Evolutionary conservation across 2,888 invertebrate species (phyloP), one percentile per base, ranked within the genome.

Genomic region (Euproctis similis): DNA sequence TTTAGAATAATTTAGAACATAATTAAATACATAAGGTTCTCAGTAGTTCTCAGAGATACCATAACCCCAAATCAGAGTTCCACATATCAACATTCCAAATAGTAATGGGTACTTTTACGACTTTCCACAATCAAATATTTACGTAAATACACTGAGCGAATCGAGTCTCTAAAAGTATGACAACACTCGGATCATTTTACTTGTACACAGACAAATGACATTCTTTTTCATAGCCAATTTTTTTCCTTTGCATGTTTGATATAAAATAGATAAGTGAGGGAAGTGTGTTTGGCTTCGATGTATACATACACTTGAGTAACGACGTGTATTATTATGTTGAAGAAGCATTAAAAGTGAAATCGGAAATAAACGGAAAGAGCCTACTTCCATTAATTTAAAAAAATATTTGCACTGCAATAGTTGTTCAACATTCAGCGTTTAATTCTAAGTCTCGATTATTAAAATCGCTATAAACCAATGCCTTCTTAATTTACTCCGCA

Each of bases 151-250:
- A 65, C 54, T 57, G 50, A 58, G 53, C 61, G 58, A 70, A 58
- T 65, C 61, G 39, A 46, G 46, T 56, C 60, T 61, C 59, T 57
- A 55, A 47, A 71, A 69, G 52, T 70, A 62, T 59, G 55, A 66
- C 66, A 71, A 67, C 62, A 65, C 48, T 41, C 44, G 42, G 60
- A 67, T 69, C 63, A 59, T 65, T 68, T 71, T 65, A 66, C 64
- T 55, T 54, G 39, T 47, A 42, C 64, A n/a, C n/a, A n/a, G 62
- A 69, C 54, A 71, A 67, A 70, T 68, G 54, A 46, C 35, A 43
- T 52, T n/a, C 67, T 73, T 59, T 65, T 58, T 69, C 62, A 62
- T 42, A 36, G 21, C 21, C 21, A 14, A 14, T 7, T 21, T 10
- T 3, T 9, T 21, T 21, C 5, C 4, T 21, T 21, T 21, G 10